Evolutionary conservation across 2,888 invertebrate species (phyloP).

Genomic region (Mimumesa dahlbomi): DNA sequence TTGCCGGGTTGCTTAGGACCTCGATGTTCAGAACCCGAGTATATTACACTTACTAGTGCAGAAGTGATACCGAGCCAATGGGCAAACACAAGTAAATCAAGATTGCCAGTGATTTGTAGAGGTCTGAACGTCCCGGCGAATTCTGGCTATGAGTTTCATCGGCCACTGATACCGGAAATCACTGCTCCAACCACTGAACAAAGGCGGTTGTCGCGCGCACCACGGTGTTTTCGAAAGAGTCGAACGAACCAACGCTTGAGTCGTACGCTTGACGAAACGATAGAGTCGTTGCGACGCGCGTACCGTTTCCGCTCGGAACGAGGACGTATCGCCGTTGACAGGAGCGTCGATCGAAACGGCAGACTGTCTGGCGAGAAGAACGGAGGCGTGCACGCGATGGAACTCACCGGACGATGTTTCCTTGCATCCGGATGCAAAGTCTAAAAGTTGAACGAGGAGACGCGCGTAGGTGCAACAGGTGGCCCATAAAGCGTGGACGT

Average conservation of each 20-base stretch:
- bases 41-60: slow-evolving; percentile 73
- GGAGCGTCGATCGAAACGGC: no score
- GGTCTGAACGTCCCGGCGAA: slow-evolving; percentile 69
- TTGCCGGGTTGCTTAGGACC: slow-evolving; percentile 62
- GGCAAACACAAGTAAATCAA: slow-evolving; percentile 80
- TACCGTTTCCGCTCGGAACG: neutral
- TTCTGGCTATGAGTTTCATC: slow-evolving; percentile 66
- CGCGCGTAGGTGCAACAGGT: slow-evolving; percentile 78
- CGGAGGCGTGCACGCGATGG: neutral
- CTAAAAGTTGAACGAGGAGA: slow-evolving; percentile 76
- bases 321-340: neutral
- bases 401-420: slow-evolving; percentile 41
- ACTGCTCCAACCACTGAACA: slow-evolving; percentile 66
- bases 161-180: slow-evolving; percentile 64
- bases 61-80: slow-evolving; percentile 79
- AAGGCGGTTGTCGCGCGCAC: slow-evolving; percentile 64
- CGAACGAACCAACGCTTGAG: no score
- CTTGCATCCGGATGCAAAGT: slow-evolving; percentile 68
- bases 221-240: no score
- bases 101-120: slow-evolving; percentile 79
- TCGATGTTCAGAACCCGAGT: slow-evolving; percentile 54
- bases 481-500: slow-evolving; percentile 80
- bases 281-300: neutral
- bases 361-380: neutral
- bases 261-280: neutral